Percentiles rank a stretch among this genome's conserved stretches.
Conservation (phyloP, 2,797 vertebrate species). For the Dromococcyx pavoninus region DNA sequence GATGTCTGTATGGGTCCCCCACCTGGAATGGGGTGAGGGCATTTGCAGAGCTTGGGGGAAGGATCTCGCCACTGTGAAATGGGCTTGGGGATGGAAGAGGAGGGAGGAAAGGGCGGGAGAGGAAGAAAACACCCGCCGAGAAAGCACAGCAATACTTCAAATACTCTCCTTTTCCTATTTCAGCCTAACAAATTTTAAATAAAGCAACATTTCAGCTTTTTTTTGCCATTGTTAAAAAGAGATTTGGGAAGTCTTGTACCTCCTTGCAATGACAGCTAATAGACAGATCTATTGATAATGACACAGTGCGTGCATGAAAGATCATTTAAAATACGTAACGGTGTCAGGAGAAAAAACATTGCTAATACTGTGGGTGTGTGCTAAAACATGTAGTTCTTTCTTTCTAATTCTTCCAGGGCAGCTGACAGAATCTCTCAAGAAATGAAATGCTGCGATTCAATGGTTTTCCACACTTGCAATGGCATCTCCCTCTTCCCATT, state of each 20-base stretch:
- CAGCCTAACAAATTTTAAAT: not conserved
- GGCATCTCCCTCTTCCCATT: not conserved
- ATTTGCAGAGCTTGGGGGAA: not conserved
- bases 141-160: not conserved
- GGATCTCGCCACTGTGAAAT: fast-evolving
- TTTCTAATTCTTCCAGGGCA: not conserved
- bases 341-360: not conserved
- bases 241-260: not conserved
- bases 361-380: not conserved
- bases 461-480: not conserved
- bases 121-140: not conserved
- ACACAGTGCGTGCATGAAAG: fast-evolving
- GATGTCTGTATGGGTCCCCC: fast-evolving
- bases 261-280: not conserved
- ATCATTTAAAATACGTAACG: not conserved
- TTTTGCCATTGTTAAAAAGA: not conserved
- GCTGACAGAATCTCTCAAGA: not conserved
- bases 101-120: not conserved
- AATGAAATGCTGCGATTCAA: not conserved
- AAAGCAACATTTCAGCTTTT: not conserved
- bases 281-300: constrained; percentile 3
- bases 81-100: not conserved
- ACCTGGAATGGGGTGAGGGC: not conserved
- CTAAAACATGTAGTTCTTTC: not conserved
- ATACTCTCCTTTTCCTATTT: not conserved